Base-by-base conservation (phyloP, 2,797 vertebrate species). In the Esox lucius region DNA sequence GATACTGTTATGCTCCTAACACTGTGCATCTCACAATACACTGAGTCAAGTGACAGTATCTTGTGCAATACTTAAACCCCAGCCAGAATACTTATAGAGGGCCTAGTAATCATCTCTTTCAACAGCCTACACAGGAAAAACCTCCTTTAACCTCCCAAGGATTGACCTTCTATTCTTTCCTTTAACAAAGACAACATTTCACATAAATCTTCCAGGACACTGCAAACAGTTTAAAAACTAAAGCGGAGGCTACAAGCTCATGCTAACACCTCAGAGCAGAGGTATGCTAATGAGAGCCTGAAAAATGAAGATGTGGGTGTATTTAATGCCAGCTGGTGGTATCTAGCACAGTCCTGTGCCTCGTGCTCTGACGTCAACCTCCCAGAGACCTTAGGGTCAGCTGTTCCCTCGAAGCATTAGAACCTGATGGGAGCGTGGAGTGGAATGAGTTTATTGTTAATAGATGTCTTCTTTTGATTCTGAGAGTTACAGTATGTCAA, bases 181-280 rank as follows among this genome's bases (percentile, higher is more conserved):
- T 49, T 46, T 68, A 69, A 87, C 87, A 90, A 88, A 85, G 85
- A 74, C 33, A 2, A 71, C 80, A 77, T 76, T 82, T 79, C 74
- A 70, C 9, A 70, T 71, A 4, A 22, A 16, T 68, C 19, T 56
- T 61, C 22, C 56, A 61, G 22, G 2, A 61, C 56, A 59, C 53
- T 65, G 62, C 62, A 7, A 13, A 17, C 64, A 9, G 15, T 35
- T 15, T 65, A 16, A 65, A 33, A 13, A 65, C 26, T 19, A 33
- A 15, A 68, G 39, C n/a, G 39, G 39, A 46, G 66, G 35, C 35
- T 15, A 24, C 16, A 68, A 46, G n/a, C 9, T 13, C 67, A 68
- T 68, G 17, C 46, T 22, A 68, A 68, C 67, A 22, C 67, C 67
- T 68, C 67, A 68, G n/a, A 1, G 12, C 35, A 22, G 22, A 68